Evolutionary conservation across 2,797 vertebrate species (phyloP).

Genomic region (Premnoplex brunnescens): DNA sequence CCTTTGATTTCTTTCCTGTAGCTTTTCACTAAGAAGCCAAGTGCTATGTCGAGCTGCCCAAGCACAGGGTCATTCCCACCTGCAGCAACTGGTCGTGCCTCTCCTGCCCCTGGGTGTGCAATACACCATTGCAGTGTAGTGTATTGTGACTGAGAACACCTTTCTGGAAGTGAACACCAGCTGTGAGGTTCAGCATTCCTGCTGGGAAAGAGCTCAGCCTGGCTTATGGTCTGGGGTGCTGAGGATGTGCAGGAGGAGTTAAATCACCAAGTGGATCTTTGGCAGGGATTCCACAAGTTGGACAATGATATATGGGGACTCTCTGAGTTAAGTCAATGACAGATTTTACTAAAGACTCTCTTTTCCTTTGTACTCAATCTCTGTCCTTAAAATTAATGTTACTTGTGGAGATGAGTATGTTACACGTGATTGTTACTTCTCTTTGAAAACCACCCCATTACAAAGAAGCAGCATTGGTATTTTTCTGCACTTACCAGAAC

Average conservation of each 20-base stretch:
- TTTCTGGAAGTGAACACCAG: fast-evolving
- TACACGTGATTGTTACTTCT: background rate
- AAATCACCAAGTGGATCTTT: background rate
- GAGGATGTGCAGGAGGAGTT: background rate
- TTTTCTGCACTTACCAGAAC: background rate
- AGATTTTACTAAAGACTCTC: background rate
- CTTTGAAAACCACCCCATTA: background rate
- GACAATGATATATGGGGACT: background rate
- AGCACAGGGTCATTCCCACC: background rate
- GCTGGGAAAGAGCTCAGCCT: background rate
- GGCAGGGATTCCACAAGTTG: background rate
- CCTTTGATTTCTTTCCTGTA: background rate
- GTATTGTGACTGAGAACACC: fast-evolving
- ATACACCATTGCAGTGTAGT: background rate
- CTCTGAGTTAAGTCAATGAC: background rate
- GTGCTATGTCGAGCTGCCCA: fast-evolving
- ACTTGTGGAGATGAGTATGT: background rate
- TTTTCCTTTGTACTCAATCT: background rate
- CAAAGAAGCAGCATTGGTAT: background rate
- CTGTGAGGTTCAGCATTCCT: background rate
- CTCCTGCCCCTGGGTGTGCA: background rate
- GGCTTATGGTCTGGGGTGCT: background rate
- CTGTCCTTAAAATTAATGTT: background rate
- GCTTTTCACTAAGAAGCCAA: background rate
- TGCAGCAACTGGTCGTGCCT: background rate